Conservation (phyloP, 2,113 vertebrate genomes). For the Xenus cinereus region DNA sequence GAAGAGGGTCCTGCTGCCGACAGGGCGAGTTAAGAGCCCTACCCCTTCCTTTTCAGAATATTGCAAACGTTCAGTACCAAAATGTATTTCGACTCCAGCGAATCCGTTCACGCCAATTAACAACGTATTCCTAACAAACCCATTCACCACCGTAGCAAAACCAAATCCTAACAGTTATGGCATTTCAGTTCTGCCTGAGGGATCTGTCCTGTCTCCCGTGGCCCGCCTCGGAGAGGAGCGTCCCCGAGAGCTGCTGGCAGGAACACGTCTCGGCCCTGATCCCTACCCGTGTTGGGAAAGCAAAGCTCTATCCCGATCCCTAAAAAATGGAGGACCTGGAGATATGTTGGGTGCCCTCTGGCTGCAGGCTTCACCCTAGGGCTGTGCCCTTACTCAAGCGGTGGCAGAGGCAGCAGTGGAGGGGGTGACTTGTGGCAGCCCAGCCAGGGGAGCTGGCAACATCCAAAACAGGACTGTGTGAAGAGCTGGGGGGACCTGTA, state of each 20-base stretch:
- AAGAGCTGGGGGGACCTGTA: neutral
- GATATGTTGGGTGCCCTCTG: neutral
- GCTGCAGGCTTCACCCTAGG: neutral
- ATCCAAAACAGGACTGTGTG: neutral
- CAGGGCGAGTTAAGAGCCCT: neutral
- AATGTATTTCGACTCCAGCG: neutral
- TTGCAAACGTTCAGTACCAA: neutral
- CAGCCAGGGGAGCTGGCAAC: neutral
- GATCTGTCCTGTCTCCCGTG: neutral
- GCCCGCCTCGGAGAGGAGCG: neutral
- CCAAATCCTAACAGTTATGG: neutral
- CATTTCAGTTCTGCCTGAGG: neutral
- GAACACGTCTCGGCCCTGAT: fast-evolving
- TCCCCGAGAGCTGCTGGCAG: neutral
- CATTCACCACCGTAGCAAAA: neutral
- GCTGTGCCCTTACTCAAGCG: neutral
- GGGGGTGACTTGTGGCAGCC: neutral
- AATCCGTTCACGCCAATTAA: neutral
- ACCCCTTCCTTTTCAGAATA: neutral
- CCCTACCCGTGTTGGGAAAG: neutral
- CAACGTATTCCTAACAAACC: neutral
- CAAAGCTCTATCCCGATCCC: neutral
- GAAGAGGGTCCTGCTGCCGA: neutral
- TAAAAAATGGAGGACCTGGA: neutral
- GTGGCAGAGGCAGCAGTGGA: neutral